These are phyloP conservation scores for Agonopterix heracliana DNA, from an alignment of 2,888 invertebrate genomes.

Conservation along the genomic window DNA sequence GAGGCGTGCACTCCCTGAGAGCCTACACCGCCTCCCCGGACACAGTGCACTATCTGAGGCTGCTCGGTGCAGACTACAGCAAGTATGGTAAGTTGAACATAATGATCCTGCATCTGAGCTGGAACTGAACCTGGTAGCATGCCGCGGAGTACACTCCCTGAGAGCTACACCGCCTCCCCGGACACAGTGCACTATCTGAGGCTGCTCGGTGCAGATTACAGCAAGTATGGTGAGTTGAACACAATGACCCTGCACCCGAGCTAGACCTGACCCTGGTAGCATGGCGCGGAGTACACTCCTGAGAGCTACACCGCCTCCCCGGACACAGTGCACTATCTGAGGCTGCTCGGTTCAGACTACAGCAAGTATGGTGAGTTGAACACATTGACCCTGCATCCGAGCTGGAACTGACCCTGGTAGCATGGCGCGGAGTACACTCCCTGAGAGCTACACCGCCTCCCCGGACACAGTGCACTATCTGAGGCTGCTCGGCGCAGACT, in stretches of 20 bases:
- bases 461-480: constrained; percentile 92
- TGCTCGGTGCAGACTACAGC: constrained; percentile 90
- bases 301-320: too few species aligned
- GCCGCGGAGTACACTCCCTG: constrained; percentile 92
- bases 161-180: too few species aligned
- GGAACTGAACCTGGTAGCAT: constrained; percentile 86
- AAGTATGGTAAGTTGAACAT: constrained; percentile 86
- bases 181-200: too few species aligned
- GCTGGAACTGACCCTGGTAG: constrained; percentile 83
- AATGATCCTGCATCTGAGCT: constrained; percentile 59
- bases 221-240: constrained; percentile 90
- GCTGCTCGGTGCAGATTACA: constrained; percentile 90
- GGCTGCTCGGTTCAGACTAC: constrained; percentile 92
- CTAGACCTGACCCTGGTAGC: too few species aligned
- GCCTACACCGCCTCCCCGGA: constrained; percentile 92
- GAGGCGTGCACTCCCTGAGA: constrained; percentile 89
- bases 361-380: too few species aligned
- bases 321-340: too few species aligned
- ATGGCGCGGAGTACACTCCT: too few species aligned
- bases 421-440: constrained; percentile 93
- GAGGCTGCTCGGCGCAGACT: constrained; percentile 89
- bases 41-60: constrained; percentile 89
- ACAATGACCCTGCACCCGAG: too few species aligned
- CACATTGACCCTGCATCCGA: constrained; percentile 67
- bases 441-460: constrained; percentile 91